Base-by-base conservation (phyloP, 2,113 vertebrate genomes). In the Salvelinus sp. region DNA sequence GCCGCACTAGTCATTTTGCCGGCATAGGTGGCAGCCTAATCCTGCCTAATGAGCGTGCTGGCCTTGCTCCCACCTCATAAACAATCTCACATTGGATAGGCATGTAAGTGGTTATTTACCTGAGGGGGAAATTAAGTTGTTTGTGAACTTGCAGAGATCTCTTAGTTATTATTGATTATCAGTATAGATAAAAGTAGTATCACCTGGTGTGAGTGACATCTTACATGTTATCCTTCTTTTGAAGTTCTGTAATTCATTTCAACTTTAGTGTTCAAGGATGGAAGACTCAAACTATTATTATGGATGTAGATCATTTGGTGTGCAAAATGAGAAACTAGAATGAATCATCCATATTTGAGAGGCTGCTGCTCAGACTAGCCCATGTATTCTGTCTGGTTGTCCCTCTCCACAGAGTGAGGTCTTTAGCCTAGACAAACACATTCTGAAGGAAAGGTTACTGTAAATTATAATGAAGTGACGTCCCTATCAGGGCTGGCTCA, bases 201-300 rank as follows among this genome's bases (percentile, higher is more conserved):
- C 14, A 16, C 3, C 14, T 16, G 48, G 13, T 54, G 38, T 54
- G 2, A 3, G 16, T 3, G 48, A 54, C 14, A 16, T 14, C 3
- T 54, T 16, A 13, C 12, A 13, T 16, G 3, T 54, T 54, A 9
- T 7, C 14, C 38, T 38, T 38, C 38, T 38, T 38, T 38, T 38
- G 6, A 38, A 38, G 38, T 38, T 7, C 30, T 5, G 30, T 66
- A 14, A 67, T 38, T 33, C 5, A 18, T 67, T 25, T 16, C 4
- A 64, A 63, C 33, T 23, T 58, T n/a, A 60, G 57, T 22, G 38
- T 63, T 73, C 71, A 73, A 28, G 71, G 58, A 63, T 73, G 71
- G 58, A n/a, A 38, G 33, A 38, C 33, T 38, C 33, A 38, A 38
- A 38, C 33, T 38, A 44, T 73, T 73, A 47, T 38, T 58, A 73